A percentile compares a stretch with the other conserved stretches of the same genome.
Evolutionary conservation across 2,888 invertebrate genomes (phyloP).

Genomic region (Hirtodrosophila trivittata): DNA sequence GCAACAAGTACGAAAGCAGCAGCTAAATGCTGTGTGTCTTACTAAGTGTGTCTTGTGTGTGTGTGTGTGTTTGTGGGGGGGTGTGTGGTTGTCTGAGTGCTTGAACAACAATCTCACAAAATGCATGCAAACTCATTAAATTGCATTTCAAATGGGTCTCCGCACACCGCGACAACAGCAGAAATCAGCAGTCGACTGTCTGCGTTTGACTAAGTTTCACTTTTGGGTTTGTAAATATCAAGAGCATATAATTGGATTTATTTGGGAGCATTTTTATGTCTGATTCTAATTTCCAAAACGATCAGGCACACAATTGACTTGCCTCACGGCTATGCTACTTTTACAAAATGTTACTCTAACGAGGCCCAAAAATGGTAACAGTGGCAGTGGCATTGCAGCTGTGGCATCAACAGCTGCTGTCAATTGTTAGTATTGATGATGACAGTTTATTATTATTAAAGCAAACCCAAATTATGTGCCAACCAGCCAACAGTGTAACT

Average conservation of each 20-base stretch:
- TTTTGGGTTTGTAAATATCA: constrained; percentile 4
- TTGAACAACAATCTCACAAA: constrained; percentile 20
- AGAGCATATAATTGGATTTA: constrained; percentile 49
- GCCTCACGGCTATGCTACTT: constrained; percentile 8
- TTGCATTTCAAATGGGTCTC: constrained; percentile 26
- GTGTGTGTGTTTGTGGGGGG: constrained; percentile 11
- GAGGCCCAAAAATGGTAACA: neutral
- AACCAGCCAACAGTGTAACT: constrained; percentile 22
- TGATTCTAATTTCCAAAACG: constrained; percentile 27
- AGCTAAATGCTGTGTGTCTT: constrained; percentile 9
- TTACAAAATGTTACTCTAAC: constrained; percentile 13
- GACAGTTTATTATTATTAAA: constrained; percentile 76
- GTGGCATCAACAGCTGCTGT: constrained; percentile 21
- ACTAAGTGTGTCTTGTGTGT: neutral
- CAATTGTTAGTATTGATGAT: constrained; percentile 55
- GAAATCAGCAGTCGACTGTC: neutral
- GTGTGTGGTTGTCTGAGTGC: constrained; percentile 14
- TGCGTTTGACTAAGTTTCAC: constrained; percentile 13
- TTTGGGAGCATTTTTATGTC: constrained; percentile 23
- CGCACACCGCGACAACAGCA: neutral
- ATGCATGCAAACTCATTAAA: constrained; percentile 39
- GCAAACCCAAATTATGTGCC: constrained; percentile 58
- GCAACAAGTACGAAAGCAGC: constrained; percentile 37
- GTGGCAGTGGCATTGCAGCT: neutral
- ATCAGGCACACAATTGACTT: constrained; percentile 16